Percentiles rank a stretch among this genome's conserved stretches.
phyloP scores from a whole-genome alignment of 2,797 vertebrate genomes.

The Enteromius paludinosus region DNA sequence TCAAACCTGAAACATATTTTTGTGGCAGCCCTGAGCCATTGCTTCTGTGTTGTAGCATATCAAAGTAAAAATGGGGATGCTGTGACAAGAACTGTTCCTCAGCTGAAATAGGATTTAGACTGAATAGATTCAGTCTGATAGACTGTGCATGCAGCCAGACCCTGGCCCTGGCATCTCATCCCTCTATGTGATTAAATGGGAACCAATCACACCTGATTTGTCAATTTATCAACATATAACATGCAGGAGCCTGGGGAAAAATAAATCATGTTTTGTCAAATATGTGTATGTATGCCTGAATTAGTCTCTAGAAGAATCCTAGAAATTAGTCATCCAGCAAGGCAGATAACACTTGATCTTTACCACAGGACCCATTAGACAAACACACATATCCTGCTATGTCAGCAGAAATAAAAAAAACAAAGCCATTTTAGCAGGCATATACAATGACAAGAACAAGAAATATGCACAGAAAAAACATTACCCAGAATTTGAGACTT shows the following conservation, averaged over 20 bases:
- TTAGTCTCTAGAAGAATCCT: slow-evolving; percentile 67
- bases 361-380: slow-evolving; percentile 57
- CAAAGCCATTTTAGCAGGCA: slow-evolving; percentile 9
- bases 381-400: slow-evolving; percentile 63
- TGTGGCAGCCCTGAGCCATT: slow-evolving; percentile 42
- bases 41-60: slow-evolving; percentile 60
- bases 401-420: slow-evolving; percentile 45
- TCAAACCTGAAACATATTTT: background rate
- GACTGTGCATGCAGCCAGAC: slow-evolving; percentile 62
- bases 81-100: slow-evolving; percentile 55
- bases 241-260: slow-evolving; percentile 65
- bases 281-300: slow-evolving; percentile 68
- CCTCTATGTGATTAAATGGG: slow-evolving; percentile 73
- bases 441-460: slow-evolving; percentile 52
- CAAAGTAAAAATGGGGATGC: slow-evolving; percentile 64
- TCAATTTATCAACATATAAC: slow-evolving; percentile 76
- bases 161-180: slow-evolving; percentile 66
- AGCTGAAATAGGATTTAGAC: slow-evolving; percentile 63
- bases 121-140: slow-evolving; percentile 68
- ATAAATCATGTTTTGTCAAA: slow-evolving; percentile 75
- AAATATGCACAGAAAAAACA: slow-evolving; percentile 40
- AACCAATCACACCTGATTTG: slow-evolving; percentile 73
- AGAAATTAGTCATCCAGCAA: slow-evolving; percentile 67
- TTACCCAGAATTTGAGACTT: background rate
- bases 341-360: slow-evolving; percentile 56